Base-by-base conservation (phyloP, 2,113 vertebrate species). In the Paramormyrops kingsleyae region DNA sequence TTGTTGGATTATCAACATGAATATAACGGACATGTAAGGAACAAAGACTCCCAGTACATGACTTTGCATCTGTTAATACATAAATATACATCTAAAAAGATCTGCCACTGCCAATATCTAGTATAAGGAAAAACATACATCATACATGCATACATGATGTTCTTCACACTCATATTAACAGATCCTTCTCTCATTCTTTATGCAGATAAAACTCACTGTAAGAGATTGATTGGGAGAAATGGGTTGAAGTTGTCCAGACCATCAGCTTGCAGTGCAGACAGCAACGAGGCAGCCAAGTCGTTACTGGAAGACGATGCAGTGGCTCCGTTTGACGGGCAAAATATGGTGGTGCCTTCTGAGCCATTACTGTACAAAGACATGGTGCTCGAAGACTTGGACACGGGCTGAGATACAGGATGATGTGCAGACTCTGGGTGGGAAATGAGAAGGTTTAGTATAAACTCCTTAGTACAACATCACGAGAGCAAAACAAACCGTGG, bases 311-410 rank as follows among this genome's bases (percentile, higher is more conserved):
- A 96, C 1, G 96, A 97, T 10, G 93, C 95, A 13, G 95, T 95
- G 90, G 94, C 95, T 92, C 92, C 91, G 92, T 94, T 94, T 13
- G 96, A 96, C 35, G 96, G 95, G 85, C 96, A 94, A 46, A 97
- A 95, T 50, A 95, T 93, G 47, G 95, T 94, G 0, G 94, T 96
- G 47, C 95, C 95, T 9, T 97, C 96, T 2, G 96, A 97, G 31
- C 95, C 94, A 0, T 95, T 95, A 62, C 96, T 96, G 92, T 96
- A 96, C 90, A 97, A 91, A n/a, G 96, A 97, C 88, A 95, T 92
- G 0, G 96, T 96, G 92, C 96, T 97, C 87, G 96, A 96, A 31
- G 96, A 96, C 92, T 96, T 95, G 56, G 96, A 97, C 66, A 96
- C 92, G 2, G 96, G 92, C 92, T 95, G 95, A 70, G 94, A 95